Evolutionary conservation across 2,888 invertebrate genomes (phyloP).

Genomic region (Idaea aversata): DNA sequence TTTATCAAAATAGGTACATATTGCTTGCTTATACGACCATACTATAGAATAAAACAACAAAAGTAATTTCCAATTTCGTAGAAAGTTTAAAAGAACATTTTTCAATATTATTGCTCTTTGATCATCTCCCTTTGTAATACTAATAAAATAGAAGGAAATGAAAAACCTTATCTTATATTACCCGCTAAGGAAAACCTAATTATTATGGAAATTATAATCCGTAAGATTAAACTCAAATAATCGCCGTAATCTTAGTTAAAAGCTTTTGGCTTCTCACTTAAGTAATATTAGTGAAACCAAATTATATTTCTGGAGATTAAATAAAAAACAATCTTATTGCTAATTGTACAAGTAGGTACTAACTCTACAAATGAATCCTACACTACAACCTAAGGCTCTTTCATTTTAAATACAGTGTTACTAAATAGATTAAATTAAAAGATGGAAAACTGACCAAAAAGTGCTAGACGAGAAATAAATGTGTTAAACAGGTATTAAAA

Average conservation of each 20-base stretch:
- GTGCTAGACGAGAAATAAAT: too few relatives aligned
- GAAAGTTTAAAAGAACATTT: not conserved
- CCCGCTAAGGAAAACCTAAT: not conserved
- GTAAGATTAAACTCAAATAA: not conserved
- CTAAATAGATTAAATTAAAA: too few relatives aligned
- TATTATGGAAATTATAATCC: not conserved
- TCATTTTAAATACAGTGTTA: too few relatives aligned
- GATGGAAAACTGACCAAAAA: too few relatives aligned
- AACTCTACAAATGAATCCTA: too few relatives aligned
- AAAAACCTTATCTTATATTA: slow-evolving; percentile 3
- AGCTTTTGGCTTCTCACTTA: not conserved
- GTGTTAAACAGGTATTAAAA: too few relatives aligned
- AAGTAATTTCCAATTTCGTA: not conserved
- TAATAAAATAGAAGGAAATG: slow-evolving; percentile 5
- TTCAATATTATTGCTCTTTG: not conserved
- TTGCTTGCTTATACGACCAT: too few relatives aligned
- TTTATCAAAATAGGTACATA: not conserved
- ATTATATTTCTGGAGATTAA: not conserved
- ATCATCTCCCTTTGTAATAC: slow-evolving; percentile 2
- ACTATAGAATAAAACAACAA: not conserved
- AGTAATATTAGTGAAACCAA: not conserved
- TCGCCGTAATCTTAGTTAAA: not conserved
- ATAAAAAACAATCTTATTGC: not conserved
- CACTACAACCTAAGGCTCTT: too few relatives aligned
- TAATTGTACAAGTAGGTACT: not conserved